phyloP scores from a whole-genome alignment of 2,888 invertebrate genomes.

The Amphipoea oculea region DNA sequence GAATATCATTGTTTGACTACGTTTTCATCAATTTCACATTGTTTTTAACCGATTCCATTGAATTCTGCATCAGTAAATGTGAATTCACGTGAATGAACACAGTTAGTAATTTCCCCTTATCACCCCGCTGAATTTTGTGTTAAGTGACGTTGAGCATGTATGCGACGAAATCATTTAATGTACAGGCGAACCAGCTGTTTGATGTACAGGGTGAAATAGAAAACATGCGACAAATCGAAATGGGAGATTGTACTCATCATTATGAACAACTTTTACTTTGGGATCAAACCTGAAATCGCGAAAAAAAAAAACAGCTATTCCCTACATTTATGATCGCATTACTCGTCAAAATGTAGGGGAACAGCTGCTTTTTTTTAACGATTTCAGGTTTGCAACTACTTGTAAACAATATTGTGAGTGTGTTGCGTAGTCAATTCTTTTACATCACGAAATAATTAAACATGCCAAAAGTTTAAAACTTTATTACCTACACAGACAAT shows the following conservation, averaged over 20 bases:
- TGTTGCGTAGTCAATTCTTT: neutral
- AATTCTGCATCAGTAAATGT: conserved; percentile 32
- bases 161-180: neutral
- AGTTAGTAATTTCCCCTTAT: conserved; percentile 13
- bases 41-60: conserved; percentile 25
- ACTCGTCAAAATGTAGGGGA: too few species aligned
- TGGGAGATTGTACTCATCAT: too few species aligned
- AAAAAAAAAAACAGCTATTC: too few species aligned
- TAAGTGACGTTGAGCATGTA: neutral
- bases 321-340: too few species aligned
- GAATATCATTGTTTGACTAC: neutral
- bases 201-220: neutral
- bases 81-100: conserved; percentile 28
- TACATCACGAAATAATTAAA: neutral
- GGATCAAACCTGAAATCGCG: too few species aligned
- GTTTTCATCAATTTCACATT: conserved; percentile 27
- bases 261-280: too few species aligned
- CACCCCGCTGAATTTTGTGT: conserved; percentile 9
- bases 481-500: neutral
- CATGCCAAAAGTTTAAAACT: neutral
- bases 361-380: too few species aligned
- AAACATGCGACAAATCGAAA: too few species aligned
- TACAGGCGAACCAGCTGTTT: neutral
- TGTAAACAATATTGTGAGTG: neutral
- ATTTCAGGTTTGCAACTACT: neutral